Evolutionary conservation across 2,113 vertebrate genomes (phyloP), one percentile per base, ranked within the genome.

Genomic region (Laticauda laticaudata): DNA sequence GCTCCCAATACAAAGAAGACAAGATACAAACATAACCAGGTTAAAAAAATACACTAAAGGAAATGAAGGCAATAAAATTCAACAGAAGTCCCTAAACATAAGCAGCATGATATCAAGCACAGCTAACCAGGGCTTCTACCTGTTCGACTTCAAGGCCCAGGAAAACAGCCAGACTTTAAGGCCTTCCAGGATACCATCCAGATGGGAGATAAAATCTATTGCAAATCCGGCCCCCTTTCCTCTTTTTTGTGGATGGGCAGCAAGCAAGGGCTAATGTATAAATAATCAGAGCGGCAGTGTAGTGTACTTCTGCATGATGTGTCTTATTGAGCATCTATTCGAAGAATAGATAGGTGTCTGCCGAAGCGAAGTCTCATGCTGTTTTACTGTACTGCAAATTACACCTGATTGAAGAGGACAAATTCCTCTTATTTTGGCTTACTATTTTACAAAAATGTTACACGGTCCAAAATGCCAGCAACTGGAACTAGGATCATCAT

Each of bases 401-500:
- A 90, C 61, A 90, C n/a, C 89, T 93, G 92, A 90, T 48, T 90
- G 89, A 93, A 90, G 55, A 93, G 75, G 75, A 86, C 24, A 90
- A 26, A 90, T 86, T 64, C 61, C 26, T 43, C 55, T 81, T 90
- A 55, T 89, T 61, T 51, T 93, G 75, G 75, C 75, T 61, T 90
- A 59, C 88, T 34, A 48, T 69, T 85, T 54, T 85, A 45, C 69
- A 92, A 89, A 90, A 92, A 75, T 26, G 53, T 89, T 89, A 20
- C 43, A 51, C 48, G 2, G 64, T 20, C 51, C 81, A 29, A 92
- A 56, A 92, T 39, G 10, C 18, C 69, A 59, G 87, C 64, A 85
- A 90, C 53, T 92, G 64, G 88, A 89, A 90, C 26, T 87, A n/a
- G 90, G 51, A 51, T 43, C 48, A 26, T 39, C 69, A 86, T 51